phyloP scores from a whole-genome alignment of 2,113 vertebrate genomes.

The Ramphastos sulfuratus region DNA sequence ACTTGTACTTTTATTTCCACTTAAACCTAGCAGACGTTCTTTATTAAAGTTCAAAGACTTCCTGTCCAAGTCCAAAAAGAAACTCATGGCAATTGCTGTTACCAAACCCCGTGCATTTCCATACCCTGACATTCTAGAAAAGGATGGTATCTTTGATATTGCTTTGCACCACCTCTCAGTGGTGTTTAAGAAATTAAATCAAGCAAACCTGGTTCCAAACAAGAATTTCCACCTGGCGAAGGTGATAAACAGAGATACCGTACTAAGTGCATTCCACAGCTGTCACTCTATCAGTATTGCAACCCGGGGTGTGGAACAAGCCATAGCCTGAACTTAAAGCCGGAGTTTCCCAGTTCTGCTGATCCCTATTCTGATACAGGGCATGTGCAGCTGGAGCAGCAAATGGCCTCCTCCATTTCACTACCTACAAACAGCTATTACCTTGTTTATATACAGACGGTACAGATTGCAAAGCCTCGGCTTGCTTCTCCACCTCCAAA shows the following conservation, averaged over 20 bases:
- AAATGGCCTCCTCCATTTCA: neutral
- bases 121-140: neutral
- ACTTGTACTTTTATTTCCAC: neutral
- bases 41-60: neutral
- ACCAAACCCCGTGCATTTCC: neutral
- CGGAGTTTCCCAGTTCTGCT: neutral
- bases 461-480: neutral
- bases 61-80: neutral
- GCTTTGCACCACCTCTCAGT: neutral
- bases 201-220: neutral
- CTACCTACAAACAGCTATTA: neutral
- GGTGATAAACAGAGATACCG: neutral
- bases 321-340: neutral
- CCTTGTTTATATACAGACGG: fast-evolving
- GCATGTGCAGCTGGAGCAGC: neutral
- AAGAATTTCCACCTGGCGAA: neutral
- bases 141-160: neutral
- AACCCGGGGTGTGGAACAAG: no score
- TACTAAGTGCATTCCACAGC: neutral
- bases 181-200: neutral
- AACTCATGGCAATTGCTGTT: neutral
- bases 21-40: neutral
- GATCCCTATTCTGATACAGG: neutral
- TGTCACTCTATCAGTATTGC: neutral
- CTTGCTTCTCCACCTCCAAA: neutral